phyloP scores from a whole-genome alignment of 2,888 invertebrate genomes.

The Tenthredo amoena region DNA sequence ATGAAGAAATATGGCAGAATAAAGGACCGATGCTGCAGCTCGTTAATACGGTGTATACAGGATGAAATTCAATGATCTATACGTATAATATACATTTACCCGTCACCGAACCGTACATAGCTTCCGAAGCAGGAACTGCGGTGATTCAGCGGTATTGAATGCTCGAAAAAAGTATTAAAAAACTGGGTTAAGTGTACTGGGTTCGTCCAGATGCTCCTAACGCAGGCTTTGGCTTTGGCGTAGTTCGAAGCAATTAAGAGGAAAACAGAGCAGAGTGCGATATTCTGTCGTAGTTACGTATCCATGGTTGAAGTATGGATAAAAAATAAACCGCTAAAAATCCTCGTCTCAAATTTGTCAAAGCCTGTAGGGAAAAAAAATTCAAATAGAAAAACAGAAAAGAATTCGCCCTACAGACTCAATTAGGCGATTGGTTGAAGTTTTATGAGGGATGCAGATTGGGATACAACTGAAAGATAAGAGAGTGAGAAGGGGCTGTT shows the following conservation, averaged over 20 bases:
- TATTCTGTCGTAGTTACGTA: slow-evolving; percentile 33
- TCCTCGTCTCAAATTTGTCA: slow-evolving; percentile 1
- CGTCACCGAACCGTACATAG: not conserved
- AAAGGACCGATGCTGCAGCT: not conserved
- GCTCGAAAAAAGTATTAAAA: not conserved
- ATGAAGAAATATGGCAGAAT: not conserved
- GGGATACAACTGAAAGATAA: not conserved
- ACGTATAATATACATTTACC: not conserved
- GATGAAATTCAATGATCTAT: slow-evolving; percentile 19
- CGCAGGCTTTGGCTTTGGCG: slow-evolving; percentile 26
- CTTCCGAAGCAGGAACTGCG: not conserved
- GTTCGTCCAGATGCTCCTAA: slow-evolving; percentile 44
- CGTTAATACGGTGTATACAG: not conserved
- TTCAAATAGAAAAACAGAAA: not conserved
- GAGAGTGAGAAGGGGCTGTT: not conserved
- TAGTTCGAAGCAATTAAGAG: slow-evolving; percentile 29
- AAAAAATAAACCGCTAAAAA: not conserved
- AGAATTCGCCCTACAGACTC: not conserved
- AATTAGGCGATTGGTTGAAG: slow-evolving; percentile 34
- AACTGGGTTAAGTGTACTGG: slow-evolving; percentile 38
- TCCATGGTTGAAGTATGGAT: not conserved
- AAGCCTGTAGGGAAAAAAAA: not conserved
- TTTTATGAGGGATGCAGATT: not conserved
- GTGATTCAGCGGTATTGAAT: slow-evolving; percentile 37
- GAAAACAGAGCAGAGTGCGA: slow-evolving; percentile 5